These are phyloP conservation scores for Bolinopsis microptera DNA, from an alignment of 37 sponge, comb jelly and placozoan genomes.

Conservation along the genomic window DNA sequence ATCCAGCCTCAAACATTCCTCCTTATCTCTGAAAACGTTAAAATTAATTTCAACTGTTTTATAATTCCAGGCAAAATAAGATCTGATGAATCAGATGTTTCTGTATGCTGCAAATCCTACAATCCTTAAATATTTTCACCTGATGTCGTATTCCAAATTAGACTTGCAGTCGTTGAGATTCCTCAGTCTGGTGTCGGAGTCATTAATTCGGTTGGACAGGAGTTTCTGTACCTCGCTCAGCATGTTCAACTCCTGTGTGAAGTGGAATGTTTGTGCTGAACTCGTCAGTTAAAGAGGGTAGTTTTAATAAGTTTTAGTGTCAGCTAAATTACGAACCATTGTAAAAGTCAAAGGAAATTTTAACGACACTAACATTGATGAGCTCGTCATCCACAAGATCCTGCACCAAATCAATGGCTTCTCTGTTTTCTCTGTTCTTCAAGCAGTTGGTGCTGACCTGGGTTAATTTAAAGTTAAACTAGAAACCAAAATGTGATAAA, in stretches of 20 bases:
- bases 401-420: constrained; percentile 60
- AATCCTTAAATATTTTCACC: too few relatives aligned
- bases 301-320: too few relatives aligned
- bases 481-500: too few relatives aligned
- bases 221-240: constrained; percentile 47
- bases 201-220: neutral
- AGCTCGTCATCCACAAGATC: constrained; percentile 57
- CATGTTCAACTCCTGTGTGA: constrained; percentile 62
- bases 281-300: too few relatives aligned
- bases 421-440: constrained; percentile 63
- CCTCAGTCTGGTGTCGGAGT: constrained; percentile 24
- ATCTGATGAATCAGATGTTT: too few relatives aligned
- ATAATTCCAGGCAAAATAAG: too few relatives aligned
- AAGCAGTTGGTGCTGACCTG: constrained; percentile 35
- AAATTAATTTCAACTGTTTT: too few relatives aligned
- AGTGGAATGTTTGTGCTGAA: too few relatives aligned
- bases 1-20: constrained; percentile 53
- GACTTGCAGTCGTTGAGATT: constrained; percentile 39
- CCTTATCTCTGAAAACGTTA: constrained; percentile 4
- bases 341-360: too few relatives aligned
- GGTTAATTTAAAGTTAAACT: neutral
- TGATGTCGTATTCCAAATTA: constrained; percentile 29
- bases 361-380: constrained; percentile 27
- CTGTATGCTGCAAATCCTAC: too few relatives aligned
- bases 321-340: too few relatives aligned